Evolutionary conservation across 2,888 invertebrate genomes (phyloP), one percentile per base, ranked within the genome.

Genomic region (Melanchra persicariae): DNA sequence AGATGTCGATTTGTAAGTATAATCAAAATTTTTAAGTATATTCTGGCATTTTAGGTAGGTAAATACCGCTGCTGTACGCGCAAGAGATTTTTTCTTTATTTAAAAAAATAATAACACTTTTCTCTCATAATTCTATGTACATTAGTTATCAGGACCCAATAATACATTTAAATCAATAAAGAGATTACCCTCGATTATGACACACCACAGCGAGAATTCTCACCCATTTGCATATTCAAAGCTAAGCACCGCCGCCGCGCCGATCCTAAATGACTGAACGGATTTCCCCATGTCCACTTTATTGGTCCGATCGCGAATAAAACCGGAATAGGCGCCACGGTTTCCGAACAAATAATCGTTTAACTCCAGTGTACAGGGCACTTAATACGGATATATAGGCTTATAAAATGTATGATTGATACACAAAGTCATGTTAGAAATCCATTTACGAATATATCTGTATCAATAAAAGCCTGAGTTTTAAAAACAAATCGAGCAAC

Each of bases 221-320:
- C 47, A 24, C 40, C 69, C 74, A 81, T 84, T 81, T 77, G 70
- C 74, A 74, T 81, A 83, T 83, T 83, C 74, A 62, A 78, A 74
- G 74, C 79, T 79, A 74, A 85, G 81, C 73, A 74, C 73, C 73
- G 64, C 58, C 70, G 81, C 73, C 74, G 72, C 73, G 64, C 58
- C 70, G 78, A 70, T 83, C 76, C 83, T 77, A 86, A 88, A 89
- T 86, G 86, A 85, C 84, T 74, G 79, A 77, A 82, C 79, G 85
- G 87, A 87, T 89, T 88, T 88, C 77, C 81, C 78, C 62, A 77
- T 81, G 83, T 84, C 80, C 83, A 84, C 77, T 90, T 89, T 88
- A 90, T 89, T 87, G 88, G 84, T 68, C 72, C 57, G 77, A 72
- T 85, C 87, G 85, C 89, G 87, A 90, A 90, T 89, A 88, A 88